Evolutionary conservation across 92 coral and sea anemone genomes (phyloP).

Genomic region (Metridium senile): DNA sequence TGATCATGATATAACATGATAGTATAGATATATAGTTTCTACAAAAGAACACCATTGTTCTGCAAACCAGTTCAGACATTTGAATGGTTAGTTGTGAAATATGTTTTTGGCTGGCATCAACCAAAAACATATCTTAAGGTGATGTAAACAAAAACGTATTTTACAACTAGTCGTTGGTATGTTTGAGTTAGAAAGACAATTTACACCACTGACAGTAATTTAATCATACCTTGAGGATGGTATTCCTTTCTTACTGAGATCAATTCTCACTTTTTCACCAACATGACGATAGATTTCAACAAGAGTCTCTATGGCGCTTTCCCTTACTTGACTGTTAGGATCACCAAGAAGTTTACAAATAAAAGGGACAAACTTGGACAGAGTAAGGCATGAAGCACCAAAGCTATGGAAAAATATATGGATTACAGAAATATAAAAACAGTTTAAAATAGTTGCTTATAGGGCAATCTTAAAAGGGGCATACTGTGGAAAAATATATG

Average conservation of each 20-base stretch:
- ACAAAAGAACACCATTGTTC: too few relatives aligned
- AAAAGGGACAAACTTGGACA: conserved; percentile 96
- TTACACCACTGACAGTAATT: neutral
- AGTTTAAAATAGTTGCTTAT: too few relatives aligned
- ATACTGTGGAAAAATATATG: conserved; percentile 39
- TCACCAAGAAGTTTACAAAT: conserved; percentile 97
- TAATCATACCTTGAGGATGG: conserved; percentile 86
- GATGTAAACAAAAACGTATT: too few relatives aligned
- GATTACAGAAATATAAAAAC: neutral
- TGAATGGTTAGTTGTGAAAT: too few relatives aligned
- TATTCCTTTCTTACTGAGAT: conserved; percentile 93
- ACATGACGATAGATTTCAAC: conserved; percentile 98
- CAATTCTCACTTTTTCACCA: conserved; percentile 97
- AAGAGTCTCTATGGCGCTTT: conserved; percentile 89
- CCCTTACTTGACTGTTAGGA: conserved; percentile 99
- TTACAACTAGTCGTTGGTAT: too few relatives aligned
- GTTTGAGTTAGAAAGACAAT: too few relatives aligned
- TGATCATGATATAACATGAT: too few relatives aligned
- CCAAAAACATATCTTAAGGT: too few relatives aligned
- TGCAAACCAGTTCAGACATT: too few relatives aligned
- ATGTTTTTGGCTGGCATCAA: too few relatives aligned
- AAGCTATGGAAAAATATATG: conserved; percentile 61
- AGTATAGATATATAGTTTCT: too few relatives aligned
- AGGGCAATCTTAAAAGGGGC: neutral
- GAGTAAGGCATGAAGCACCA: conserved; percentile 80